Evolutionary conservation across 1,140 invertebrate genomes (phyloP).

Genomic region (Drosophila albomicans): DNA sequence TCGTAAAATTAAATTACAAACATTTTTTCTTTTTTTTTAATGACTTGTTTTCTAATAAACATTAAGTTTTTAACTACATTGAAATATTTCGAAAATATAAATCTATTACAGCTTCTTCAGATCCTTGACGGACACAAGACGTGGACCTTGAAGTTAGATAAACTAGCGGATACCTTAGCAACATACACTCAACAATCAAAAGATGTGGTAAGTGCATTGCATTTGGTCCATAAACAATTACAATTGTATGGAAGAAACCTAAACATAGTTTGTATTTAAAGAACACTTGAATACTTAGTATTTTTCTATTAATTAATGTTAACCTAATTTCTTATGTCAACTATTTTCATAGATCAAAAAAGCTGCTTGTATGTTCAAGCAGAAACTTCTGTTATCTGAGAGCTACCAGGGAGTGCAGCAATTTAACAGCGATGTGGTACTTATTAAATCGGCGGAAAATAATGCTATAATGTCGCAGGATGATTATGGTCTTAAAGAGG

Average conservation of each 20-base stretch:
- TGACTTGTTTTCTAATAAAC: too few species aligned
- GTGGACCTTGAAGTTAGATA: conserved; percentile 85
- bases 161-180: conserved; percentile 85
- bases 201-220: conserved; percentile 68
- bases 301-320: too few species aligned
- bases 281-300: too few species aligned
- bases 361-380: conserved; percentile 90
- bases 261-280: too few species aligned
- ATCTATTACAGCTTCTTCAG: conserved; percentile 54
- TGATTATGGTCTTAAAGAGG: conserved; percentile 90
- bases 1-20: too few species aligned
- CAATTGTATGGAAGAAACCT: too few species aligned
- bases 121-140: conserved; percentile 85
- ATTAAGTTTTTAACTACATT: too few species aligned
- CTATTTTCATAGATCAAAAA: conserved; percentile 86
- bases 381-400: conserved; percentile 90
- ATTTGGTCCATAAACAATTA: too few species aligned
- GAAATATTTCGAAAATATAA: neutral
- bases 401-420: conserved; percentile 89
- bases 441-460: conserved; percentile 93
- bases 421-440: conserved; percentile 89
- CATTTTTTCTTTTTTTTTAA: too few species aligned
- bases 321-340: neutral
- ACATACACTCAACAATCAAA: conserved; percentile 69
- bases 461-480: conserved; percentile 90